phyloP scores from a whole-genome alignment of 2,113 vertebrate species.

The Sphyrna mokarran region DNA sequence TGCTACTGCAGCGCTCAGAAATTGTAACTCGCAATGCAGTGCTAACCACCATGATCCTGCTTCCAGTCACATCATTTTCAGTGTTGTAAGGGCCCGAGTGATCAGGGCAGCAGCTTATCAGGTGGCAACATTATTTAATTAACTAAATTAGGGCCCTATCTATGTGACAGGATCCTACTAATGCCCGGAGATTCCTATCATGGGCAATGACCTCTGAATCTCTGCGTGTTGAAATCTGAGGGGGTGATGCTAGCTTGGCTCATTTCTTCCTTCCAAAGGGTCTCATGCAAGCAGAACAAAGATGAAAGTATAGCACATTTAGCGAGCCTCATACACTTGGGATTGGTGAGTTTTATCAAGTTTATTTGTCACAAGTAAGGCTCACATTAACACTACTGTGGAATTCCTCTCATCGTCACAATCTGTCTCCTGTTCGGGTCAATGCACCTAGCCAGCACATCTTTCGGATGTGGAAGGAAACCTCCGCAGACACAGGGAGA shows the following conservation, averaged over 20 bases:
- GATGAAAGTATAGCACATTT: not conserved
- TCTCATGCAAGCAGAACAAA: not conserved
- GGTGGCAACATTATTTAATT: not conserved
- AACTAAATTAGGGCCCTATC: not conserved
- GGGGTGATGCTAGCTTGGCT: not conserved
- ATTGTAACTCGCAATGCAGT: not conserved
- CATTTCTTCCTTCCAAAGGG: not conserved
- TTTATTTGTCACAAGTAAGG: too few relatives aligned
- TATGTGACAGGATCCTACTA: not conserved
- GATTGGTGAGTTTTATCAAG: not conserved
- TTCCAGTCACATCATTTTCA: not conserved
- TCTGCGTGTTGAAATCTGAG: not conserved
- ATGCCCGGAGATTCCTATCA: not conserved
- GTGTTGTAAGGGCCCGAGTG: not conserved
- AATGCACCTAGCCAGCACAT: too few relatives aligned
- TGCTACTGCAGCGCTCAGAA: not conserved
- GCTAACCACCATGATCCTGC: not conserved
- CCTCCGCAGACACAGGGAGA: too few relatives aligned
- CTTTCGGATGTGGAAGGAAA: too few relatives aligned
- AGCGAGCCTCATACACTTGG: not conserved
- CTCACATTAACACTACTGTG: too few relatives aligned
- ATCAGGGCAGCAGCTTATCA: not conserved
- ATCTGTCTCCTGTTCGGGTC: too few relatives aligned
- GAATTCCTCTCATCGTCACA: too few relatives aligned
- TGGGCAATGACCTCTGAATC: not conserved